Percentiles rank a stretch among this genome's conserved stretches.
phyloP scores from a whole-genome alignment of 1,140 invertebrate genomes.

The Drosophila albomicans region DNA sequence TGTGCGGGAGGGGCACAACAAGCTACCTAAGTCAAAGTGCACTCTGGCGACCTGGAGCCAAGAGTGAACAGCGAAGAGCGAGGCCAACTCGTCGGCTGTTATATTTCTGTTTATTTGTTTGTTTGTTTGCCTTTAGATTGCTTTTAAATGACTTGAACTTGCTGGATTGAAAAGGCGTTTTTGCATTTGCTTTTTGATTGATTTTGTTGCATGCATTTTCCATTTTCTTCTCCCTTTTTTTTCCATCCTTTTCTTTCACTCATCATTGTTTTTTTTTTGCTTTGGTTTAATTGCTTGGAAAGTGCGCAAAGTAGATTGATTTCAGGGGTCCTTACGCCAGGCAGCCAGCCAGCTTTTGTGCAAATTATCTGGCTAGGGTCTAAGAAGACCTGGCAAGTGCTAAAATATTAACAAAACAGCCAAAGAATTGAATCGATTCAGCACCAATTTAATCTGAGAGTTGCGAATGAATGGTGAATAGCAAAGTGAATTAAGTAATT shows the following conservation, averaged over 20 bases:
- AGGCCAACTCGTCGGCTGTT: slow-evolving; percentile 62
- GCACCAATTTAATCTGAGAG: too few species aligned
- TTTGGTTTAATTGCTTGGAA: slow-evolving; percentile 75
- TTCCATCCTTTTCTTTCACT: not conserved
- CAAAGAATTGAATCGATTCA: too few species aligned
- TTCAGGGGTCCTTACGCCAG: slow-evolving; percentile 3
- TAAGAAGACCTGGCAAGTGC: not conserved
- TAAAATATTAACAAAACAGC: slow-evolving; percentile 2
- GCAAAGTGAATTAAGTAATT: too few species aligned
- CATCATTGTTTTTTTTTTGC: slow-evolving; percentile 47
- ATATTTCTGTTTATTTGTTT: slow-evolving; percentile 45
- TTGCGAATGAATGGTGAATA: too few species aligned
- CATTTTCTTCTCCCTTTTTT: slow-evolving; percentile 10
- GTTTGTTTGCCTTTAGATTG: slow-evolving; percentile 60
- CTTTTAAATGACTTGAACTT: slow-evolving; percentile 81
- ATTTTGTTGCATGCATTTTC: slow-evolving; percentile 63
- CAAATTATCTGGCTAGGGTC: slow-evolving; percentile 16
- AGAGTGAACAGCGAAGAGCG: not conserved
- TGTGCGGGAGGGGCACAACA: not conserved
- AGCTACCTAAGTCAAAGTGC: slow-evolving; percentile 25
- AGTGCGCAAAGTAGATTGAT: slow-evolving; percentile 73
- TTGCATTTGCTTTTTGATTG: slow-evolving; percentile 64
- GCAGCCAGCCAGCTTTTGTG: not conserved
- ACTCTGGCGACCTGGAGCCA: slow-evolving; percentile 19
- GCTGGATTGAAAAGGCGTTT: slow-evolving; percentile 46